Conservation (phyloP, 2,797 vertebrate genomes). For the Chelidonichthys spinosus region DNA sequence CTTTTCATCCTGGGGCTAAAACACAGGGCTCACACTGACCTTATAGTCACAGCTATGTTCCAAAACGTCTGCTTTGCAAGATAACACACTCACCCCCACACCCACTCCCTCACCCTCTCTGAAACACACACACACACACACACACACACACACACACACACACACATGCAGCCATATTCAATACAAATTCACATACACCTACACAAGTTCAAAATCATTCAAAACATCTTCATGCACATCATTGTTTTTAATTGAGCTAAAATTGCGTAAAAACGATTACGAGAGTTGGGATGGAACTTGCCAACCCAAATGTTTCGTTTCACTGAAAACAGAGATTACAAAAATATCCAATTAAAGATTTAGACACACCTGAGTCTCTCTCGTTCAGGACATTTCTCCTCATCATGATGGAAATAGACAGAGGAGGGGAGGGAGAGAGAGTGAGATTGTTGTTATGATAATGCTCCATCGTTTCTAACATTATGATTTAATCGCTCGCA, state of each 20-base stretch:
- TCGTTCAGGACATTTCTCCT: constrained; percentile 12
- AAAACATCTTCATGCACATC: constrained; percentile 10
- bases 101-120: not conserved
- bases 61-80: constrained; percentile 67
- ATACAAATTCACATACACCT: constrained; percentile 20
- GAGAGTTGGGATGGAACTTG: constrained; percentile 6
- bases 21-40: constrained; percentile 71
- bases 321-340: constrained; percentile 34
- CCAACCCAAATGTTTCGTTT: constrained; percentile 36
- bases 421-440: constrained; percentile 1
- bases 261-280: not conserved
- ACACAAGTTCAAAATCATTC: constrained; percentile 7
- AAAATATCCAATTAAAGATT: constrained; percentile 51
- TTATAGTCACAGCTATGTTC: constrained; percentile 59
- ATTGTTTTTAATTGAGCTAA: constrained; percentile 18
- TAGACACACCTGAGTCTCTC: constrained; percentile 38
- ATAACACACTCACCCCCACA: constrained; percentile 45
- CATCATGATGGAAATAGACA: constrained; percentile 25
- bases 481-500: constrained; percentile 7
- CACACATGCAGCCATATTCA: constrained; percentile 8
- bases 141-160: constrained; percentile 16
- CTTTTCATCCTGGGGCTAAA: constrained; percentile 69
- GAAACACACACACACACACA: constrained; percentile 9
- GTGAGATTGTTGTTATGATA: not conserved
- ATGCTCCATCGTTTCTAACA: constrained; percentile 3